These are phyloP conservation scores for Pocillopora meandrina DNA, from an alignment of 92 coral and sea anemone genomes.

Conservation along the genomic window DNA sequence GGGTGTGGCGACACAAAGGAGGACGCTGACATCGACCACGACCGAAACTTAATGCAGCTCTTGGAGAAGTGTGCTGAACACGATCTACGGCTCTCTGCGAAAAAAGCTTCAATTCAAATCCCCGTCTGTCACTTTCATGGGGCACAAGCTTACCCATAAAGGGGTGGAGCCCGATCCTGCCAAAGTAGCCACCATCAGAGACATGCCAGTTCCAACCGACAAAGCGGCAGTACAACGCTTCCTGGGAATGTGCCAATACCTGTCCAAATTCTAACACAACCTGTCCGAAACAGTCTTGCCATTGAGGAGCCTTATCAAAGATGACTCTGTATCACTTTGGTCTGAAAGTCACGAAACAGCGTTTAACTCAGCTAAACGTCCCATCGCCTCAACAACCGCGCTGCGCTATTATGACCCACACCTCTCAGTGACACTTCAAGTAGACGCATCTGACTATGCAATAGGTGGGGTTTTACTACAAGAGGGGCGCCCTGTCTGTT, in stretches of 20 bases:
- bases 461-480: no score
- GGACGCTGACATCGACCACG: conserved; percentile 27
- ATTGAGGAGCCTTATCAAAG: neutral
- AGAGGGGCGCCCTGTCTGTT: no score
- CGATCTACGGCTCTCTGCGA: conserved; percentile 38
- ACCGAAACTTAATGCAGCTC: conserved; percentile 12
- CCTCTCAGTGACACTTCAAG: no score
- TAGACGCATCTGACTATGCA: no score
- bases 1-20: conserved; percentile 37
- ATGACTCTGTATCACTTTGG: neutral
- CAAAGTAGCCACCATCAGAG: conserved; percentile 28
- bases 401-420: no score
- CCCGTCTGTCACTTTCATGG: conserved; percentile 38
- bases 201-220: conserved; percentile 45
- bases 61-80: conserved; percentile 27
- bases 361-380: no score
- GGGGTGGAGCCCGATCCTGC: conserved; percentile 32
- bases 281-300: conserved; percentile 12
- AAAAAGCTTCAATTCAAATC: conserved; percentile 33
- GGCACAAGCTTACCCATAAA: conserved; percentile 28
- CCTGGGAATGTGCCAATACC: conserved; percentile 49
- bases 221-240: conserved; percentile 36
- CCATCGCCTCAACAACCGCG: no score
- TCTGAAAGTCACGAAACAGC: neutral
- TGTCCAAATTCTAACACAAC: conserved; percentile 31